Percentiles rank a stretch among this genome's conserved stretches.
phyloP scores from a whole-genome alignment of 2,113 vertebrate species.

The Illadopsis cleaveri region DNA sequence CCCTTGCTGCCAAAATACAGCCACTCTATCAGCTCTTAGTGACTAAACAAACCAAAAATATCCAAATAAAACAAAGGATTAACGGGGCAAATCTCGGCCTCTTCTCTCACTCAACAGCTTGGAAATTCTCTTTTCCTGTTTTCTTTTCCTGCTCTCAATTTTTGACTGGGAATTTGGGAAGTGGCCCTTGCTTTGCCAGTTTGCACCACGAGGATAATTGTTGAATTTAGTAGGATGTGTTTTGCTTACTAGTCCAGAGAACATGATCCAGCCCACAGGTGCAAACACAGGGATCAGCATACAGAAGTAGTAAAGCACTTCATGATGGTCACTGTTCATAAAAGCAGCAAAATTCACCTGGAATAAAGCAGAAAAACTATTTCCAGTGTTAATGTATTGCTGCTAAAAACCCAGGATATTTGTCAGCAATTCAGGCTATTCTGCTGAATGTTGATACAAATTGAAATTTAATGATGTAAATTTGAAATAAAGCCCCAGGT shows the following conservation, averaged over 20 bases:
- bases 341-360: not conserved
- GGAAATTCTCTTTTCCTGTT: not conserved
- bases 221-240: accelerated
- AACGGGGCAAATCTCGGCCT: not conserved
- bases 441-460: not conserved
- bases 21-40: not conserved
- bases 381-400: not conserved
- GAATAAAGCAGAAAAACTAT: not conserved
- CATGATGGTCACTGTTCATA: accelerated
- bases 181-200: not conserved
- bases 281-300: conserved; percentile 79
- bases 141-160: not conserved
- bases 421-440: not conserved
- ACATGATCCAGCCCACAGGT: conserved; percentile 65
- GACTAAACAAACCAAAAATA: not conserved
- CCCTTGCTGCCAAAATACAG: not conserved
- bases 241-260: not conserved
- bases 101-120: not conserved
- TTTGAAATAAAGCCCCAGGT: not conserved
- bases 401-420: not conserved
- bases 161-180: not conserved
- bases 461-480: too few relatives aligned
- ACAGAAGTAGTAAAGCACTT: not conserved
- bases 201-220: not conserved
- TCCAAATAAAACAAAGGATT: not conserved